These are phyloP conservation scores for Ischnus inquisitorius DNA, from an alignment of 2,888 invertebrate genomes.

Conservation along the genomic window DNA sequence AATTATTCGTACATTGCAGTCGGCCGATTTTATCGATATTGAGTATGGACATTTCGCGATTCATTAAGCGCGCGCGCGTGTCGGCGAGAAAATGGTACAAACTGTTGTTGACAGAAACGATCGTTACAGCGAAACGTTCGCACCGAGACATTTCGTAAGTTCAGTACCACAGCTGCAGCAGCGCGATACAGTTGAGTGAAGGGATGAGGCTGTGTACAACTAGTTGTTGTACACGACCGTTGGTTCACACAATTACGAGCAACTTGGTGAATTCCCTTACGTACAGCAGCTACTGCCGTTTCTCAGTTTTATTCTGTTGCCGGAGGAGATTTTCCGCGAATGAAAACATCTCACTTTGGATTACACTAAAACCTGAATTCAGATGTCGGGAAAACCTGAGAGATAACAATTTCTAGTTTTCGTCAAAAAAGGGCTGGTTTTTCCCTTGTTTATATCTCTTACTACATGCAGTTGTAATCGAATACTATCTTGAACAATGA, in stretches of 20 bases:
- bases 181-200: constrained; percentile 7
- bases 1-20: no score
- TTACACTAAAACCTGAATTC: not conserved
- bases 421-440: no score
- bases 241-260: constrained; percentile 48
- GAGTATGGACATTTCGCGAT: no score
- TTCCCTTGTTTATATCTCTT: no score
- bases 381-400: constrained; percentile 6
- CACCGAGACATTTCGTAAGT: constrained; percentile 42
- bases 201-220: constrained; percentile 26
- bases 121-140: constrained; percentile 13
- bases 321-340: constrained; percentile 19
- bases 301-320: constrained; percentile 24
- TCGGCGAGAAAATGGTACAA: constrained; percentile 54
- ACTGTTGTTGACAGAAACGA: constrained; percentile 3
- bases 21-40: no score
- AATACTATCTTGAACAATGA: not conserved
- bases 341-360: constrained; percentile 42
- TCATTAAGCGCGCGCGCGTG: constrained; percentile 73
- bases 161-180: constrained; percentile 11
- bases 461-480: no score
- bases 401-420: constrained; percentile 15
- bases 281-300: constrained; percentile 10
- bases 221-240: constrained; percentile 15
- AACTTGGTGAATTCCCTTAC: constrained; percentile 39